Conservation (phyloP, 2,113 vertebrate genomes). For the Strix aluco region DNA sequence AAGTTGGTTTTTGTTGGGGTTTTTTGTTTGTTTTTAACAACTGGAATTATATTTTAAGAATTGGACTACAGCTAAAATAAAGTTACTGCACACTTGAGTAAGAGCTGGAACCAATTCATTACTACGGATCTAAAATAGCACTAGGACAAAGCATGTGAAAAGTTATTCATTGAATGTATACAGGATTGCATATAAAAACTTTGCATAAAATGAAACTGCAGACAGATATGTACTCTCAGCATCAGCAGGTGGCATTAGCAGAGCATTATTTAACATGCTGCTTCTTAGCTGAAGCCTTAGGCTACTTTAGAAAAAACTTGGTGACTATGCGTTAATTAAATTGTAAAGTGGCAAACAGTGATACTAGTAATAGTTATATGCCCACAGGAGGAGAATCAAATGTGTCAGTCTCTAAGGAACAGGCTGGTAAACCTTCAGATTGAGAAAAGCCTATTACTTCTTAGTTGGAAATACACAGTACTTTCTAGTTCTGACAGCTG, state of each 20-base stretch:
- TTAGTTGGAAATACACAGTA: not conserved
- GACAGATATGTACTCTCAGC: not conserved
- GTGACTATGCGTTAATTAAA: slow-evolving; percentile 46
- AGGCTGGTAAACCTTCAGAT: not conserved
- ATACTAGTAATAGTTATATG: not conserved
- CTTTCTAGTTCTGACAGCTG: not conserved
- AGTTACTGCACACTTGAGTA: not conserved
- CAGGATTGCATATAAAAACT: not conserved
- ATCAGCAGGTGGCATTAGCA: slow-evolving; percentile 61
- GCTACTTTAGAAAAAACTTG: not conserved
- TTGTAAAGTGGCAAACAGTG: slow-evolving; percentile 35
- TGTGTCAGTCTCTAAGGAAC: not conserved
- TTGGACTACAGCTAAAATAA: not conserved
- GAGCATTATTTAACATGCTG: slow-evolving; percentile 7
- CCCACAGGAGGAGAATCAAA: not conserved
- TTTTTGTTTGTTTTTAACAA: not conserved
- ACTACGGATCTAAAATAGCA: not conserved
- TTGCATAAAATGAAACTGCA: not conserved
- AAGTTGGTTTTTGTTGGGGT: not conserved
- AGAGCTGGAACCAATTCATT: not conserved
- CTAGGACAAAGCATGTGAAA: not conserved
- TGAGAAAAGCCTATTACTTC: not conserved
- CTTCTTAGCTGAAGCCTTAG: slow-evolving; percentile 11
- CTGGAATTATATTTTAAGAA: not conserved
- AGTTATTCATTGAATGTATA: not conserved